Evolutionary conservation across 2,113 vertebrate species (phyloP).

Genomic region (Asarcornis scutulata): DNA sequence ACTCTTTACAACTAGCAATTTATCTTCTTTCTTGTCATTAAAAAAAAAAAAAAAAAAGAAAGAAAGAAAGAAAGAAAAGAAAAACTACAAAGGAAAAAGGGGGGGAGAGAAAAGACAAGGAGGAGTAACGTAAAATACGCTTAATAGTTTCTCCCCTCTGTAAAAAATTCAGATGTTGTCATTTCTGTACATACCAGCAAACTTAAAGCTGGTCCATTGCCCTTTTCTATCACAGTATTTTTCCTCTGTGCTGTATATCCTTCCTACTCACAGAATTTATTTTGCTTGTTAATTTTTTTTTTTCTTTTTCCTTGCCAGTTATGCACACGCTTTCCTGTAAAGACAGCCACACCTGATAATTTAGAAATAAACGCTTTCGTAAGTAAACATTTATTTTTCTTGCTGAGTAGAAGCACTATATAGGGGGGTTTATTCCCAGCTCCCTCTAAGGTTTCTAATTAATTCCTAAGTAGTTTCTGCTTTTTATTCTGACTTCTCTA

Average conservation of each 20-base stretch:
- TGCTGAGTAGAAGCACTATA: background rate
- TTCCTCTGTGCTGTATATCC: constrained; percentile 25
- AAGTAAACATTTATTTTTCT: constrained; percentile 52
- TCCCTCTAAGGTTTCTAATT: constrained; percentile 5
- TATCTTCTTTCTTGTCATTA: constrained; percentile 58
- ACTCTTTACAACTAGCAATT: constrained; percentile 59
- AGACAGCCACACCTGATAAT: constrained; percentile 46
- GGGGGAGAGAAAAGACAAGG: background rate
- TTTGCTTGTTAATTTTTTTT: constrained; percentile 16
- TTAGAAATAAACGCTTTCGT: background rate
- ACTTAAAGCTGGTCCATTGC: constrained; percentile 27
- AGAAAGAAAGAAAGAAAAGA: too few relatives aligned
- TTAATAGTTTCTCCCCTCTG: background rate
- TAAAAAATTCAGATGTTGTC: background rate
- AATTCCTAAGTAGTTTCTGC: constrained; percentile 8
- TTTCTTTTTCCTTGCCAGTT: constrained; percentile 32
- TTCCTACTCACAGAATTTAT: constrained; percentile 37
- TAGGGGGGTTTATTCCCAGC: background rate
- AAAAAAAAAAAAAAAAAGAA: background rate
- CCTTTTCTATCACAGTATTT: constrained; percentile 48
- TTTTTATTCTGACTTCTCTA: constrained; percentile 14
- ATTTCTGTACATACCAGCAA: constrained; percentile 41
- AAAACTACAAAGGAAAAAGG: constrained; percentile 15
- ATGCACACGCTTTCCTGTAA: constrained; percentile 11
- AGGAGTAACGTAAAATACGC: constrained; percentile 6